Percentiles rank a stretch among this genome's conserved stretches.
Evolutionary conservation across 2,113 vertebrate genomes (phyloP).

Genomic region (Butorides virescens): DNA sequence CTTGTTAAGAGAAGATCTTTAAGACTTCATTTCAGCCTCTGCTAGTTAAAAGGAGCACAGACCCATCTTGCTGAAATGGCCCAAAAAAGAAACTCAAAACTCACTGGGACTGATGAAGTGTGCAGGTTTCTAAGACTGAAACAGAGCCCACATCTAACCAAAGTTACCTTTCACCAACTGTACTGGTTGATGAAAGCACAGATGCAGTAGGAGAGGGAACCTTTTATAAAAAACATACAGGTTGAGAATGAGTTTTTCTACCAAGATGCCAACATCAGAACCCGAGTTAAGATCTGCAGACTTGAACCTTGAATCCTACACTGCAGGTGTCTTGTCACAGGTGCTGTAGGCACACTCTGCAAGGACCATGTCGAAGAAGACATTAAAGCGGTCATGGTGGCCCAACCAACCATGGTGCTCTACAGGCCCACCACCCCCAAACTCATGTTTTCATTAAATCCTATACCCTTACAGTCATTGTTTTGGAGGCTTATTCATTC

Average conservation of each 20-base stretch:
- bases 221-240: background rate
- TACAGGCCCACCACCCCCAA: no score
- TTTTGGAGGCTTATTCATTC: background rate
- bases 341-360: fast-evolving
- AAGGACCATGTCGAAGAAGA: fast-evolving
- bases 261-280: background rate
- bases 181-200: background rate
- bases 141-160: background rate
- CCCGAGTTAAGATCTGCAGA: background rate
- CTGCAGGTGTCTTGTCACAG: no score
- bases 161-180: background rate
- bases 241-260: background rate
- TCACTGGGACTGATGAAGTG: background rate
- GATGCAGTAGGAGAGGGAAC: fast-evolving
- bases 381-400: fast-evolving
- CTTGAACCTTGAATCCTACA: fast-evolving
- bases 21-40: background rate
- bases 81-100: background rate
- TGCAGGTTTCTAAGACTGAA: background rate
- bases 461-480: background rate
- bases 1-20: background rate
- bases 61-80: fast-evolving
- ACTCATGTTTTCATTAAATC: fast-evolving
- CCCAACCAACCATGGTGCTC: fast-evolving
- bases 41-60: background rate